Base-by-base conservation (phyloP, 2,797 vertebrate genomes). In the Macroramphosus scolopax region DNA sequence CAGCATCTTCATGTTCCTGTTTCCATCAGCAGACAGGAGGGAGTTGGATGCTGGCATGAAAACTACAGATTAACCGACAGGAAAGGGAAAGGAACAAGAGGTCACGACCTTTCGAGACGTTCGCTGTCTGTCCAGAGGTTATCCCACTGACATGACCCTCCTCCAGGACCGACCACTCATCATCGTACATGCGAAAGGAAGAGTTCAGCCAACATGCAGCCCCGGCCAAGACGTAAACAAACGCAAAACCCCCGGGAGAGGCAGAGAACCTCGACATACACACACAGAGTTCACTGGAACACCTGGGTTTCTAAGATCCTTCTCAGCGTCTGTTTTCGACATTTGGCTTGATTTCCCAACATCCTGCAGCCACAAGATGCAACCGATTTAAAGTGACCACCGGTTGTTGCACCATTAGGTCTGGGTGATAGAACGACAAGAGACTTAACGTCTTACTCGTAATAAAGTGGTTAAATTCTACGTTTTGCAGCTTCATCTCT, bases 61-160 rank as follows among this genome's bases (percentile, higher is more conserved):
- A 63, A 45, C 43, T 50, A 10, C 44, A 44, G 63, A 80, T 75
- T 62, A 79, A 68, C 50, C 76, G 68, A 54, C 76, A 82, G 76
- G 78, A 82, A 77, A 65, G 24, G 45, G 63, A 68, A 43, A 25
- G 49, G 63, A 69, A 77, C 63, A 51, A 71, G 71, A 66, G 67
- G 62, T 51, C 7, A 7, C 24, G 70, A 81, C 69, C 69, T 65
- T 14, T 6, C 18, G 36, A 75, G 73, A 86, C 78, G 77, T 68
- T 51, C 34, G 44, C 63, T 42, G 29, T n/a, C 2, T 3, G 20
- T 22, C 20, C 3, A 22, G 20, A 22, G 20, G 20, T 22, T 22
- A 22, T 22, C 6, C 20, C 20, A 3, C 20, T 22, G 31, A 58
- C 69, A 30, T 30, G 33, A 76, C 47, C n/a, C 68, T 63, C 44